A percentile compares a stretch with the other conserved stretches of the same genome.
phyloP scores from a whole-genome alignment of 92 coral and sea anemone species.

The Porites rus region DNA sequence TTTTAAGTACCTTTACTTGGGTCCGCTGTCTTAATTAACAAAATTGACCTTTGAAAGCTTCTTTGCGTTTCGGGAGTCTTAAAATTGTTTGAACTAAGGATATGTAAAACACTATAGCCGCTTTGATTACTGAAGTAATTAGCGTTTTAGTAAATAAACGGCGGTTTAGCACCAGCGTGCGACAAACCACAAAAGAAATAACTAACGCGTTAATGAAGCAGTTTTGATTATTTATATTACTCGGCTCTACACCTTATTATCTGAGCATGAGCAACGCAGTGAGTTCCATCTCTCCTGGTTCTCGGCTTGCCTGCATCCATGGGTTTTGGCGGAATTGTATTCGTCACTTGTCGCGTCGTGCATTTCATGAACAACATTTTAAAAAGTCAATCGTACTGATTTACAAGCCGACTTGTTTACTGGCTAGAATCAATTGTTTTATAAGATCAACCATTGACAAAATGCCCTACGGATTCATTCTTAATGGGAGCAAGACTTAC shows the following conservation, averaged over 20 bases:
- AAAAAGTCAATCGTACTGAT: neutral
- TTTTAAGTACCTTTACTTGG: neutral
- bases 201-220: neutral
- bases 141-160: constrained; percentile 27
- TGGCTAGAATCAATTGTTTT: neutral
- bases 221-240: neutral
- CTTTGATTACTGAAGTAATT: constrained; percentile 36
- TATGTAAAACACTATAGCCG: constrained; percentile 13
- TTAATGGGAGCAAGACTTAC: neutral
- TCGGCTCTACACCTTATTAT: neutral
- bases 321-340: neutral
- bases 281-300: neutral
- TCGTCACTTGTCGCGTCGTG: too few relatives aligned
- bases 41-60: neutral
- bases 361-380: neutral
- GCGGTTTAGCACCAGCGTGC: constrained; percentile 23
- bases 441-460: neutral
- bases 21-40: neutral
- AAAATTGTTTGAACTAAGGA: constrained; percentile 7
- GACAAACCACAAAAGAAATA: constrained; percentile 34
- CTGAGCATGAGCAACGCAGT: neutral
- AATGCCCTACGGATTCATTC: neutral
- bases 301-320: neutral
- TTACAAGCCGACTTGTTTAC: too few relatives aligned
- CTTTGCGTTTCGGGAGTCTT: constrained; percentile 18